Conservation (phyloP, 1,140 invertebrate species). For the Gyrodactylus bullatarudis region DNA sequence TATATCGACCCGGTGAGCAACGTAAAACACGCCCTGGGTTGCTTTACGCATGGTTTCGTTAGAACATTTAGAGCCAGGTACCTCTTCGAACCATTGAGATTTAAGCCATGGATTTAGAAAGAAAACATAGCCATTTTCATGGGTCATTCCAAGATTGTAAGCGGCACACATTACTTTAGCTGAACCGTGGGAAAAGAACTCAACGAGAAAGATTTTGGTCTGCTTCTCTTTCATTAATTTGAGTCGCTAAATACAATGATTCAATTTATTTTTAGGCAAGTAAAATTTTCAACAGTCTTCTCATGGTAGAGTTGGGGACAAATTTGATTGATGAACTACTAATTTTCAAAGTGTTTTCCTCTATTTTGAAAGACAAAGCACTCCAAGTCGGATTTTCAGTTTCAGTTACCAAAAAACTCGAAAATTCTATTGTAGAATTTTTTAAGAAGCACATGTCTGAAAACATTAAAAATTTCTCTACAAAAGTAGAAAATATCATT, state of each 20-base stretch:
- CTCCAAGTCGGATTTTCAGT: too few species aligned
- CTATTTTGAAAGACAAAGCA: too few species aligned
- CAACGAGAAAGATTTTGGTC: not conserved
- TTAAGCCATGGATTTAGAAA: conserved; percentile 3
- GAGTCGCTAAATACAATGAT: not conserved
- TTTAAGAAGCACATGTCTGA: too few species aligned
- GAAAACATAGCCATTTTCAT: not conserved
- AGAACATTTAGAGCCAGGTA: not conserved
- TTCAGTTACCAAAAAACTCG: too few species aligned
- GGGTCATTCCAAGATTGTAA: not conserved
- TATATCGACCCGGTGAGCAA: not conserved
- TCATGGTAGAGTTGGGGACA: too few species aligned
- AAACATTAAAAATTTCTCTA: too few species aligned
- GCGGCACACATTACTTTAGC: not conserved
- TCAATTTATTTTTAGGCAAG: not conserved
- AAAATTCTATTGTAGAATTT: too few species aligned
- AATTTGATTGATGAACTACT: too few species aligned
- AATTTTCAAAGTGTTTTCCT: too few species aligned
- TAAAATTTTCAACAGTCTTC: not conserved
- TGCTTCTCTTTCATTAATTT: not conserved
- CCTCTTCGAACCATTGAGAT: not conserved
- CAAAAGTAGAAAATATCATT: too few species aligned
- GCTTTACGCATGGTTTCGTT: not conserved
- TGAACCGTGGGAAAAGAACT: not conserved
- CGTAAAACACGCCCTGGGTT: not conserved